Evolutionary conservation across 1,140 invertebrate species (phyloP).

Genomic region (Drosophila ogumai): DNA sequence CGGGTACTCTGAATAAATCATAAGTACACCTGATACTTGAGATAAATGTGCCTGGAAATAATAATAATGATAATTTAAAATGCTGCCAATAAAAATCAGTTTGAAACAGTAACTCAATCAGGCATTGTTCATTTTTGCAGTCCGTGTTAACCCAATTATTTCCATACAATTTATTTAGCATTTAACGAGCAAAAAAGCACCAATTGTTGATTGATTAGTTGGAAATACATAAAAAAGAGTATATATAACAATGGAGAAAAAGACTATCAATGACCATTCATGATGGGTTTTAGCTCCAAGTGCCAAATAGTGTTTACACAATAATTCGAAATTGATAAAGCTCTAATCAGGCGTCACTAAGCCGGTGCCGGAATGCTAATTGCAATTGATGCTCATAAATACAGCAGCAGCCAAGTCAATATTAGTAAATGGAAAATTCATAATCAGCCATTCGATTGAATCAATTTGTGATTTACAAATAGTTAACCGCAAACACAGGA

Average conservation of each 20-base stretch:
- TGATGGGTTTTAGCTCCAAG: slow-evolving; percentile 32
- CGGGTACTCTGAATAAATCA: slow-evolving; percentile 32
- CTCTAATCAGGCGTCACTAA: slow-evolving; percentile 65
- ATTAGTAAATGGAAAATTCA: slow-evolving; percentile 46
- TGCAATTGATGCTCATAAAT: slow-evolving; percentile 52
- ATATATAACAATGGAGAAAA: slow-evolving; percentile 12
- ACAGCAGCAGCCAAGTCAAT: slow-evolving; percentile 22
- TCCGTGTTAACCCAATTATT: slow-evolving; percentile 32
- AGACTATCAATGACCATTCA: slow-evolving; percentile 9
- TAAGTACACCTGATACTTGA: slow-evolving; percentile 28
- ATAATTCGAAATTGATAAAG: slow-evolving; percentile 55
- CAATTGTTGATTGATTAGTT: slow-evolving; percentile 35
- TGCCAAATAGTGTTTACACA: slow-evolving; percentile 49
- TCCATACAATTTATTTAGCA: slow-evolving; percentile 29
- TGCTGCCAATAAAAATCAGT: slow-evolving; percentile 5
- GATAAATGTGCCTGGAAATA: slow-evolving; percentile 35
- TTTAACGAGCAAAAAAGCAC: slow-evolving; percentile 14
- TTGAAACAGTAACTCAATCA: slow-evolving; percentile 36
- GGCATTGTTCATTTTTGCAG: slow-evolving; percentile 9
- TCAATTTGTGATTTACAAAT: slow-evolving; percentile 55
- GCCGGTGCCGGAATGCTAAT: slow-evolving; percentile 63
- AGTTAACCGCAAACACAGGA: slow-evolving; percentile 41
- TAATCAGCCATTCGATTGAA: slow-evolving; percentile 39
- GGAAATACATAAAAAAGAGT: background rate
- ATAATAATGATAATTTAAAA: slow-evolving; percentile 20